phyloP scores from a whole-genome alignment of 2,113 vertebrate genomes.

The Saguinus midas region DNA sequence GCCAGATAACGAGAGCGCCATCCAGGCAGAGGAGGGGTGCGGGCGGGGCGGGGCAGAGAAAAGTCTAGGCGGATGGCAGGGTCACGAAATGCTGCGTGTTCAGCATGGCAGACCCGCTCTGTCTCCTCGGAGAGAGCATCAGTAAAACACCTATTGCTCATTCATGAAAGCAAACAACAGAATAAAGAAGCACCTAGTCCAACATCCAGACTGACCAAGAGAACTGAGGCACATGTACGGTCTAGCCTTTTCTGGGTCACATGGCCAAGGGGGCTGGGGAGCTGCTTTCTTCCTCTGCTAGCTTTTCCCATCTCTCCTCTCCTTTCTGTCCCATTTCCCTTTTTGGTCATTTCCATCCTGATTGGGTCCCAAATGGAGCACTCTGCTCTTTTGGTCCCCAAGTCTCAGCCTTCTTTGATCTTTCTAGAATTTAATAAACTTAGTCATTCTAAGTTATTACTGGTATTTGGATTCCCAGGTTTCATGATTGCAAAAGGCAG shows the following conservation, averaged over 20 bases:
- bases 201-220: no score
- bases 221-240: background rate
- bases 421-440: constrained; percentile 48
- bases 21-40: background rate
- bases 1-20: background rate
- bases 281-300: background rate
- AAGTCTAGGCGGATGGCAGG: background rate
- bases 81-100: background rate
- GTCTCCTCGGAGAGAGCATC: background rate
- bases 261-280: background rate
- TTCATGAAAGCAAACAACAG: background rate
- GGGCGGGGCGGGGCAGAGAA: background rate
- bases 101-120: no score
- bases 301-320: background rate
- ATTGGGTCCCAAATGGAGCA: background rate
- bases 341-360: background rate
- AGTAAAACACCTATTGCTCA: background rate
- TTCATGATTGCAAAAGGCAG: constrained; percentile 30
- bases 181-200: background rate
- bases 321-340: background rate
- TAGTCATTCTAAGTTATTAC: background rate
- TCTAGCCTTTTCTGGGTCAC: background rate
- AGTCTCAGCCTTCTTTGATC: background rate
- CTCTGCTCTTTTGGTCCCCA: background rate
- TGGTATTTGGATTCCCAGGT: background rate